phyloP scores from a whole-genome alignment of 2,113 vertebrate genomes.

The Isurus oxyrinchus region DNA sequence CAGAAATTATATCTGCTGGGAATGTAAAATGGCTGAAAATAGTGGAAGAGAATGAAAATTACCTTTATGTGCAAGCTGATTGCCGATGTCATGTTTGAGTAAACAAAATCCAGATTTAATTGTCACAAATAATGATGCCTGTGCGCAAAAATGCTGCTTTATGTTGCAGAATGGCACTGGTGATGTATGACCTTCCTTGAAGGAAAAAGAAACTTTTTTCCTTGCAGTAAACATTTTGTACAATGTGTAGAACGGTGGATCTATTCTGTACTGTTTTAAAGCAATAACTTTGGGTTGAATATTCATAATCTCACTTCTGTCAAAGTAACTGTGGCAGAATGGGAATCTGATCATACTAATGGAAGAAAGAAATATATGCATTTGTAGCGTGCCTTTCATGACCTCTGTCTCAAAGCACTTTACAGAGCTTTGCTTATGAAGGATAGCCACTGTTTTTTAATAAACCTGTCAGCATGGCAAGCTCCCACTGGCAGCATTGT shows the following conservation, averaged over 20 bases:
- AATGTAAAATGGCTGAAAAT: neutral
- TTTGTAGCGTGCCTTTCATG: no score
- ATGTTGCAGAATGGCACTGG: neutral
- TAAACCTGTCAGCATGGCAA: no score
- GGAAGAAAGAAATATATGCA: neutral
- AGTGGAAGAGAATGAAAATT: neutral
- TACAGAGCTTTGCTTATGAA: no score
- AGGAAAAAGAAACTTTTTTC: no score
- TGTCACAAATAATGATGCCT: neutral
- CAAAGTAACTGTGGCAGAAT: neutral
- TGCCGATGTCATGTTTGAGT: no score
- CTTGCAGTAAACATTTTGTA: neutral
- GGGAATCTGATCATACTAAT: neutral
- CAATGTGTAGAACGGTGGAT: neutral
- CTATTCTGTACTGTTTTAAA: neutral
- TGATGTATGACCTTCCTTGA: neutral
- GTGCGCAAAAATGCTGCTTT: neutral
- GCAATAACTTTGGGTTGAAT: neutral
- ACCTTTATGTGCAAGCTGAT: neutral
- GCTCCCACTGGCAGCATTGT: no score
- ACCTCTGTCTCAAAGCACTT: no score
- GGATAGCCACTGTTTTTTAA: no score
- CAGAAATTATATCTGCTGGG: neutral
- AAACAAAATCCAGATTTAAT: neutral
- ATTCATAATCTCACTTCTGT: neutral